A percentile compares a stretch with the other conserved stretches of the same genome.
Conservation (phyloP, 2,113 vertebrate genomes). For the Clarias macrocephalus region DNA sequence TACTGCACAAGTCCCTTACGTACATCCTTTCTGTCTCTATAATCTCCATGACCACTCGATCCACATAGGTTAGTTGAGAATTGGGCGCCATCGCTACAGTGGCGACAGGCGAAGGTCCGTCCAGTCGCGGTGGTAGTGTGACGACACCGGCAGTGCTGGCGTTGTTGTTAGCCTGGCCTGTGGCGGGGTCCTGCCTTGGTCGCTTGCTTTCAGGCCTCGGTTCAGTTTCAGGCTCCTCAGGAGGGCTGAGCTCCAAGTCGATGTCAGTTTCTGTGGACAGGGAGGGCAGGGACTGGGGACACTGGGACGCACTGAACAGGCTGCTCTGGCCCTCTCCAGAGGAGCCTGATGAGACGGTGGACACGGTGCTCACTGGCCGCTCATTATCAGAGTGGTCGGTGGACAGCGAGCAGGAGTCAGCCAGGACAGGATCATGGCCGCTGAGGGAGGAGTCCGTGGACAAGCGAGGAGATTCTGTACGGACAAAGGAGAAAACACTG, state of each 20-base stretch:
- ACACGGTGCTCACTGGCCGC: slow-evolving; percentile 75
- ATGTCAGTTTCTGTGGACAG: slow-evolving; percentile 51
- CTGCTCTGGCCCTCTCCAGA: slow-evolving; percentile 64
- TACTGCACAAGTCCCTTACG: slow-evolving; percentile 87
- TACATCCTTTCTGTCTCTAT: slow-evolving; percentile 95
- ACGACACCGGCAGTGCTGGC: slow-evolving; percentile 65
- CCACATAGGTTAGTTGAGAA: slow-evolving; percentile 85
- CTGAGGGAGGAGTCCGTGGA: slow-evolving; percentile 67
- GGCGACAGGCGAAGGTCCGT: slow-evolving; percentile 69
- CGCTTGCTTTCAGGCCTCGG: slow-evolving; percentile 27
- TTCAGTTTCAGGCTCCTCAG: slow-evolving; percentile 48
- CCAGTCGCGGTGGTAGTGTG: slow-evolving; percentile 39
- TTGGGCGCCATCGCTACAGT: slow-evolving; percentile 67
- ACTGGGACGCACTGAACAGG: not conserved
- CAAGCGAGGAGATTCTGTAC: slow-evolving; percentile 75
- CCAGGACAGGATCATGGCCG: slow-evolving; percentile 74
- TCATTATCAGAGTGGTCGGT: slow-evolving; percentile 69
- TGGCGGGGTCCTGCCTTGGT: slow-evolving; percentile 36
- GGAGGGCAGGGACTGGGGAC: slow-evolving; percentile 22
- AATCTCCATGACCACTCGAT: slow-evolving; percentile 92
- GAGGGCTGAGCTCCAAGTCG: slow-evolving; percentile 70
- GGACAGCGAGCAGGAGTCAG: slow-evolving; percentile 64
- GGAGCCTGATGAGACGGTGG: slow-evolving; percentile 77
- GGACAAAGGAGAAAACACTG: slow-evolving; percentile 7
- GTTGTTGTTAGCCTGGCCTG: slow-evolving; percentile 65